Conservation (phyloP, 2,797 vertebrate species). For the Carduelis carduelis region DNA sequence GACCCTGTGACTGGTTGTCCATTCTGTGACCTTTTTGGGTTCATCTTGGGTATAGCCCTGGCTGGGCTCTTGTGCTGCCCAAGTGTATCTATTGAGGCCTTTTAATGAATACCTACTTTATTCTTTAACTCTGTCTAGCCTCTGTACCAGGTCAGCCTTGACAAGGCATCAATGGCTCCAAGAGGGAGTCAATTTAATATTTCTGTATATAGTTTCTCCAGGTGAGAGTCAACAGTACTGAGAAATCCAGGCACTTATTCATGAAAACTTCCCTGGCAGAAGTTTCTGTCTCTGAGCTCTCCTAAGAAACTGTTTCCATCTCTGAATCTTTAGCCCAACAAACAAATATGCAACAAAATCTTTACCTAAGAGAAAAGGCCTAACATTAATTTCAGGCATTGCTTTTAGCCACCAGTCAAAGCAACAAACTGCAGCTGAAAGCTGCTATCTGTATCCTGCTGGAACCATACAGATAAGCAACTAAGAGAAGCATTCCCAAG, state of each 20-base stretch:
- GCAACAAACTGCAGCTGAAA: background rate
- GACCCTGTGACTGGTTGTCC: rapidly evolving
- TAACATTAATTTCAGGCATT: background rate
- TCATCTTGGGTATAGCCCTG: background rate
- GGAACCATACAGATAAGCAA: background rate
- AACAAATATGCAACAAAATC: background rate
- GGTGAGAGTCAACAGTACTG: background rate
- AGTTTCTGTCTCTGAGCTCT: background rate
- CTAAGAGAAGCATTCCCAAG: background rate
- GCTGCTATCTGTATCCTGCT: background rate
- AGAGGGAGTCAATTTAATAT: background rate
- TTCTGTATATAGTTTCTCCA: background rate
- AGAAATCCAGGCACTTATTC: background rate
- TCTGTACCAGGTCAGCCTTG: background rate
- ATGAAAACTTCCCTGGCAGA: background rate
- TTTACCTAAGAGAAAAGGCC: background rate
- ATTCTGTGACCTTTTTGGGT: background rate
- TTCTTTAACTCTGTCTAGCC: background rate
- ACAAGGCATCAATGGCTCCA: background rate
- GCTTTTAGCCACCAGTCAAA: background rate
- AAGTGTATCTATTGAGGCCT: background rate
- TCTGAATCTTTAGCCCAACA: background rate
- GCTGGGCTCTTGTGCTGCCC: background rate
- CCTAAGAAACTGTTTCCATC: background rate
- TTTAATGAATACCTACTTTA: background rate